phyloP scores from a whole-genome alignment of 2,113 vertebrate species.

The Hemibagrus wyckioides region DNA sequence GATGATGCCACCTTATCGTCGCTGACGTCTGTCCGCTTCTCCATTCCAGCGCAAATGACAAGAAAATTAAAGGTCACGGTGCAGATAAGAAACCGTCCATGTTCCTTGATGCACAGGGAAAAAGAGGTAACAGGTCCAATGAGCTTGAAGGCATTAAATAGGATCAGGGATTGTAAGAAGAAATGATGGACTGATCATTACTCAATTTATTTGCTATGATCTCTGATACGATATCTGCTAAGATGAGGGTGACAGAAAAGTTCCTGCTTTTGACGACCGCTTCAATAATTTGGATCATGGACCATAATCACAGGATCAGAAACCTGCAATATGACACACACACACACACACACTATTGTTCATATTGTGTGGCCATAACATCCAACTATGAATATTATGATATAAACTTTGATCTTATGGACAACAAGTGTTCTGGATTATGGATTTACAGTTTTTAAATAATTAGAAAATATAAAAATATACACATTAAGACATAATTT shows the following conservation, averaged over 20 bases:
- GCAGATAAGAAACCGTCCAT: neutral
- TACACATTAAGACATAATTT: neutral
- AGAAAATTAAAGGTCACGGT: neutral
- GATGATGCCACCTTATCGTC: neutral
- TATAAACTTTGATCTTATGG: neutral
- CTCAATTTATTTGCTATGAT: neutral
- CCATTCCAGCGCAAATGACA: conserved; percentile 2
- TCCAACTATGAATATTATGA: neutral
- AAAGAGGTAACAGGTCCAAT: neutral
- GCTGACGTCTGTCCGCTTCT: neutral
- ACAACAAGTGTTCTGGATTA: too few relatives aligned
- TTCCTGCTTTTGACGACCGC: neutral
- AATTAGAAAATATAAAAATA: neutral
- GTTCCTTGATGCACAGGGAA: neutral
- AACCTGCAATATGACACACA: neutral
- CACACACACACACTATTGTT: neutral
- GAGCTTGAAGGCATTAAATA: too few relatives aligned
- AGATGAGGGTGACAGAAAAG: neutral
- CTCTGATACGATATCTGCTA: too few relatives aligned
- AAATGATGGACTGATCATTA: neutral
- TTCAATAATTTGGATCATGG: neutral
- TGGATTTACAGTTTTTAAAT: neutral
- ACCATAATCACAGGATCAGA: neutral
- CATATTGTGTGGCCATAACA: neutral
- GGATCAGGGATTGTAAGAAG: neutral